Evolutionary conservation across 2,113 vertebrate genomes (phyloP), one percentile per base, ranked within the genome.

Genomic region (Perca fluviatilis): DNA sequence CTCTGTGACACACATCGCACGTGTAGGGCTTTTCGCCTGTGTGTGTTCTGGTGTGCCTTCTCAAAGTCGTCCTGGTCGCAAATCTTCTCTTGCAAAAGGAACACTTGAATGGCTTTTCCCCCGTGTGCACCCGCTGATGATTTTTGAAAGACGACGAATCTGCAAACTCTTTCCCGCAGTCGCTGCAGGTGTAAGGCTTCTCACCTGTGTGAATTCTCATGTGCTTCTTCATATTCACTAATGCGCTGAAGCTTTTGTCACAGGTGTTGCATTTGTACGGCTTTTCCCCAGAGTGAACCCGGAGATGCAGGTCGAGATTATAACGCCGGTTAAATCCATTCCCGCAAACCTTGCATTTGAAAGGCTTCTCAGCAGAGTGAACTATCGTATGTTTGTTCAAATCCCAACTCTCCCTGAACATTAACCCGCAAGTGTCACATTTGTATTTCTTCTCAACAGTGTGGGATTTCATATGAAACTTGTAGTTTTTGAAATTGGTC

Each of bases 321-420:
- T 79, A 90, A 0, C 56, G 79, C 0, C 87, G 70, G 36, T 79
- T 77, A 74, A 92, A 92, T 4, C 58, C 79, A 1, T 81, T 79
- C 3, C 84, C 79, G 7, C 91, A 92, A 16, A 81, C 0, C 0
- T 79, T 27, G 69, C 91, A 92, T 50, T 85, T 86, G 67, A 84
- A 92, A 2, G 91, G 91, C 67, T 88, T 92, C 1, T 80, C 75
- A 0, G 4, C 54, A 0, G 80, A 51, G 78, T 92, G 91, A 27
- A 87, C 25, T 2, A 85, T 25, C 1, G 76, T 0, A 10, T 92
- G 91, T 73, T 88, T 92, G 2, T 86, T 92, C 25, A 92, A 60
- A 46, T 91, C 86, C 82, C 87, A 88, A 8, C 77, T 89, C 66
- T 92, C 87, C 30, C 87, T 40, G 80, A 92, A 92, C 87, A 85